These are phyloP conservation scores for Gobionotothen gibberifrons DNA, from an alignment of 2,797 vertebrate genomes.

Conservation along the genomic window DNA sequence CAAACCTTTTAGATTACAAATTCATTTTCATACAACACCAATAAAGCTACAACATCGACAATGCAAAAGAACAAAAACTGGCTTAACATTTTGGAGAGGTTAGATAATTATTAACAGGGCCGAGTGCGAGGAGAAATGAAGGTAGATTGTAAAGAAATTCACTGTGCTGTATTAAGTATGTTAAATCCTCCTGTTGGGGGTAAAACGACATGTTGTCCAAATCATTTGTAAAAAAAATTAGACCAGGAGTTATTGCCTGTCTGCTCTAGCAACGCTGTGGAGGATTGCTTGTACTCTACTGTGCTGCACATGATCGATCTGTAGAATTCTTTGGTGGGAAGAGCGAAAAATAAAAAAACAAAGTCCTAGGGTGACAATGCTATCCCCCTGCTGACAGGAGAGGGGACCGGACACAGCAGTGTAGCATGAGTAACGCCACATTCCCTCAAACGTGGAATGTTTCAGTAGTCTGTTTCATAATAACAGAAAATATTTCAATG, in stretches of 20 bases:
- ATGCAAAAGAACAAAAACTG: constrained; percentile 37
- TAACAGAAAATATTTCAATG: constrained; percentile 62
- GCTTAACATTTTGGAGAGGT: constrained; percentile 61
- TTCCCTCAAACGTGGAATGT: constrained; percentile 82
- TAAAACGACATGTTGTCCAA: constrained; percentile 43
- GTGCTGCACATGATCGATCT: constrained; percentile 67
- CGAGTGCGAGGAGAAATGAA: constrained; percentile 34
- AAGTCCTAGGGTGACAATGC: constrained; percentile 54
- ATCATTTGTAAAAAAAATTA: constrained; percentile 60
- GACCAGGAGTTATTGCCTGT: constrained; percentile 74
- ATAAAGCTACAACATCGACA: constrained; percentile 77
- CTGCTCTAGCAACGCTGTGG: constrained; percentile 39
- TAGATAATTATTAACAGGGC: constrained; percentile 53
- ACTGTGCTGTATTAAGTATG: constrained; percentile 48
- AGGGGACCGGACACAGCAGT: constrained; percentile 69
- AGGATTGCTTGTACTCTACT: constrained; percentile 60
- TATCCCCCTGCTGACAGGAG: constrained; percentile 47
- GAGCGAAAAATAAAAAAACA: constrained; percentile 49
- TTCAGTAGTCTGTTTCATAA: constrained; percentile 81
- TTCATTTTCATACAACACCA: constrained; percentile 65
- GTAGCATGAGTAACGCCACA: constrained; percentile 62
- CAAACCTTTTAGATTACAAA: constrained; percentile 53
- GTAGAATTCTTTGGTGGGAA: constrained; percentile 85
- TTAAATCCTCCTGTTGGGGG: constrained; percentile 44
- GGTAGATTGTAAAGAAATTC: constrained; percentile 40